These are phyloP conservation scores for Oreotrochilus melanogaster DNA, from an alignment of 2,113 vertebrate genomes.

Conservation along the genomic window DNA sequence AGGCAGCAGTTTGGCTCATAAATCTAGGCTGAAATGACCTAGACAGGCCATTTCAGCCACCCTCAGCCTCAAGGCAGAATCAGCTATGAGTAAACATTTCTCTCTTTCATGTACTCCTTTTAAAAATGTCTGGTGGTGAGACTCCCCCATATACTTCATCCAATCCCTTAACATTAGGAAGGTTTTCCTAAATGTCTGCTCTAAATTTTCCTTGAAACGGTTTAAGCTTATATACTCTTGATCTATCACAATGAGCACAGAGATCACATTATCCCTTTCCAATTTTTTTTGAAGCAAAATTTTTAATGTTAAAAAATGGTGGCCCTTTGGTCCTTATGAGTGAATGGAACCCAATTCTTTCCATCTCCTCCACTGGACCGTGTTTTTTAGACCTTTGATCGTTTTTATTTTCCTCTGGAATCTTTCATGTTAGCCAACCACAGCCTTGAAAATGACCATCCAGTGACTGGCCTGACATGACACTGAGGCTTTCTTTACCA, in stretches of 20 bases:
- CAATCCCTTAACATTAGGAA: not conserved
- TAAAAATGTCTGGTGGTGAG: not conserved
- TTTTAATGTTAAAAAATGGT: not conserved
- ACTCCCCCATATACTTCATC: not conserved
- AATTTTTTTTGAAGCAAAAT: not conserved
- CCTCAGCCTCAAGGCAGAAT: not conserved
- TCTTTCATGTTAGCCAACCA: accelerated
- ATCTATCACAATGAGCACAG: not conserved
- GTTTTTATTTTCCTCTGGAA: not conserved
- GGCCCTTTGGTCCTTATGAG: not conserved
- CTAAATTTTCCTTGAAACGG: not conserved
- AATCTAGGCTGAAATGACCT: not conserved
- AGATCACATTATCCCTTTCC: not conserved
- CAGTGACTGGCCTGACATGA: not conserved
- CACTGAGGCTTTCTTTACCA: not conserved
- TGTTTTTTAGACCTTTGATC: not conserved
- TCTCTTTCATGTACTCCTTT: not conserved
- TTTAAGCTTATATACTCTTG: not conserved
- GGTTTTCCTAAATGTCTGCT: not conserved
- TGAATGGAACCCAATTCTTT: not conserved
- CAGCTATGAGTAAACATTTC: not conserved
- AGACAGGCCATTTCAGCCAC: not conserved
- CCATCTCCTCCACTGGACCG: not conserved
- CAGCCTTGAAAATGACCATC: not conserved
- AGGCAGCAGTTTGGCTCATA: not conserved